Evolutionary conservation across 2,113 vertebrate genomes (phyloP), one percentile per base, ranked within the genome.

Genomic region (Hystrix cristata): DNA sequence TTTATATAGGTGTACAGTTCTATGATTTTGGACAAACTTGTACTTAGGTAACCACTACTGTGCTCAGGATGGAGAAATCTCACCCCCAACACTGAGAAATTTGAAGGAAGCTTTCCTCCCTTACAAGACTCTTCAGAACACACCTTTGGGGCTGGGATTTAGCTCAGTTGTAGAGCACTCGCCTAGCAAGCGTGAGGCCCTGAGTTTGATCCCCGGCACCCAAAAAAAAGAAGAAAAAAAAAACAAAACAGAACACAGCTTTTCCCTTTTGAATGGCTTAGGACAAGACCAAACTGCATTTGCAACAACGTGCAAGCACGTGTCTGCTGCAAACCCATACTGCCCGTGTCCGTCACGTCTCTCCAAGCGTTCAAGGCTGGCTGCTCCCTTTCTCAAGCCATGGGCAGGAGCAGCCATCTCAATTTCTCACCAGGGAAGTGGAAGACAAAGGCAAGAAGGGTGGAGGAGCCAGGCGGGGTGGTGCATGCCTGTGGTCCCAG

Each of bases 101-200:
- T 6, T 31, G 48, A 1, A 65, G 21, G 12, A 19, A 74, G 80
- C 29, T 14, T 48, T 5, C 62, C 23, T 57, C 59, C 43, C 31
- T 34, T 2, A 2, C 2, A 1, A n/a, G n/a, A 15, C 11, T 1
- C 65, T 34, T 46, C 11, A 13, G 23, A 25, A 48, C 38, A 38
- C 38, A 38, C 38, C 38, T 38, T 38, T 38, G 38, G 38, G 2
- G 38, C 38, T 38, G 38, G 38, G 38, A 38, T 38, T 38, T 38
- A 38, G 38, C 38, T 38, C 38, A 38, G 38, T 38, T 38, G 38
- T 38, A 38, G 38, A 38, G 38, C 38, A 38, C 38, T 38, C 38
- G 38, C 38, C 38, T 38, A 38, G 38, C 38, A 38, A 38, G 38
- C 38, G 38, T 38, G 38, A 38, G 38, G 38, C 38, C 38, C 38